Evolutionary conservation across 1,140 invertebrate species (phyloP).

Genomic region (Drosophila sp.): DNA sequence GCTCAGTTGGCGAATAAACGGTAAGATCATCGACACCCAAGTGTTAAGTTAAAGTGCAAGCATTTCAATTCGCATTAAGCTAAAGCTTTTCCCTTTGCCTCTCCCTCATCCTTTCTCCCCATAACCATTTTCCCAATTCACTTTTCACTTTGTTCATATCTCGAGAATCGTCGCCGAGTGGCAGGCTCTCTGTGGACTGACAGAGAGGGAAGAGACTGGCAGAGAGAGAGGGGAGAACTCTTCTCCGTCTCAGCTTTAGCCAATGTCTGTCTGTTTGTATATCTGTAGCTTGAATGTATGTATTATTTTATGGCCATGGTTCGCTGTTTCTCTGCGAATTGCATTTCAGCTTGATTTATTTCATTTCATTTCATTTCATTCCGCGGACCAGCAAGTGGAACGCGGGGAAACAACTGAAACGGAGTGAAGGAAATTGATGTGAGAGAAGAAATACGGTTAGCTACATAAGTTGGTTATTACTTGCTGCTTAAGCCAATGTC

Average conservation of each 20-base stretch:
- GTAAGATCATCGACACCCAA: constrained; percentile 35
- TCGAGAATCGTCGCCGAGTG: constrained; percentile 36
- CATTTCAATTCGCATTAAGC: constrained; percentile 74
- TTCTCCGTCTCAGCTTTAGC: constrained; percentile 9
- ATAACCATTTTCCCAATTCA: constrained; percentile 34
- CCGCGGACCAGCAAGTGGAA: constrained; percentile 57
- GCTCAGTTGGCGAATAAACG: neutral
- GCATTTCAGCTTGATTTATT: constrained; percentile 83
- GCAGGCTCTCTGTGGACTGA: constrained; percentile 1
- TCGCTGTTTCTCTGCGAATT: constrained; percentile 77
- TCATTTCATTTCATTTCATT: constrained; percentile 78
- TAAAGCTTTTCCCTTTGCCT: constrained; percentile 44
- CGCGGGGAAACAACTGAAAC: neutral
- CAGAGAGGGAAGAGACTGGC: neutral
- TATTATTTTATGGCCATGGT: constrained; percentile 77
- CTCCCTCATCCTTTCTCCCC: too few species aligned
- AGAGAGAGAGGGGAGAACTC: neutral
- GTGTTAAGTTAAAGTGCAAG: constrained; percentile 59
- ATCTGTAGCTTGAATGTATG: constrained; percentile 23
- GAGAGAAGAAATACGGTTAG: constrained; percentile 76
- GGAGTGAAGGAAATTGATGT: constrained; percentile 63
- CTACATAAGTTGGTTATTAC: constrained; percentile 82
- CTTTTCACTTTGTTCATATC: constrained; percentile 62
- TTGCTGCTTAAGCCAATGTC: constrained; percentile 74
- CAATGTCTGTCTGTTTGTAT: neutral